phyloP scores from a whole-genome alignment of 2,113 vertebrate species.

The Daphoenositta chrysoptera region DNA sequence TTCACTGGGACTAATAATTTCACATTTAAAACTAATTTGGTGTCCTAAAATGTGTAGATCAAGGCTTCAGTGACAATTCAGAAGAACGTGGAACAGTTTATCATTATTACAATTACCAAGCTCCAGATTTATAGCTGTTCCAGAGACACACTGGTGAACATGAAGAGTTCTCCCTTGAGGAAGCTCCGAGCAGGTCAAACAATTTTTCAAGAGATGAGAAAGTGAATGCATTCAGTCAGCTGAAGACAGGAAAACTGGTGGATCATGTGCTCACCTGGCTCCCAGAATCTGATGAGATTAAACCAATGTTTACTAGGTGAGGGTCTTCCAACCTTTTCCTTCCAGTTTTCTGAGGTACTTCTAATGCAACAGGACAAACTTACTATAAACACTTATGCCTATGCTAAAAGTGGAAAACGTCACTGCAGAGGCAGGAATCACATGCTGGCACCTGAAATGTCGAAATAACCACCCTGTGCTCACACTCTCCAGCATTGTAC shows the following conservation, averaged over 20 bases:
- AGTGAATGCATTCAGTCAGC: background rate
- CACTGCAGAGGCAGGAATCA: background rate
- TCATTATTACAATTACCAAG: background rate
- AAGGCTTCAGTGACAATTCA: background rate
- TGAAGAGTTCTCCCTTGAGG: background rate
- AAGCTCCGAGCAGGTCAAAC: background rate
- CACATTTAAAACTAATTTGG: background rate
- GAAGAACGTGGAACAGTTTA: background rate
- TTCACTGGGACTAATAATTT: background rate
- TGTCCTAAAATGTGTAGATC: background rate
- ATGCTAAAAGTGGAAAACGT: background rate
- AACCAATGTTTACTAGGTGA: fast-evolving
- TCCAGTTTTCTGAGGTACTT: background rate
- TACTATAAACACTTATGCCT: background rate
- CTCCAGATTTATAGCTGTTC: background rate
- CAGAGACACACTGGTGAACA: background rate
- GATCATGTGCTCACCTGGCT: background rate
- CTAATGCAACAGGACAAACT: background rate
- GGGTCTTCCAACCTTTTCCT: background rate
- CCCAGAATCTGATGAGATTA: background rate
- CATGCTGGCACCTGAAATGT: background rate
- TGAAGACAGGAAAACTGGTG: background rate
- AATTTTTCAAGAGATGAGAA: background rate
- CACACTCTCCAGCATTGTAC: fast-evolving
- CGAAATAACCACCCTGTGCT: background rate